Evolutionary conservation across 92 coral and sea anemone species (phyloP).

Genomic region (Parazoanthus darwini): DNA sequence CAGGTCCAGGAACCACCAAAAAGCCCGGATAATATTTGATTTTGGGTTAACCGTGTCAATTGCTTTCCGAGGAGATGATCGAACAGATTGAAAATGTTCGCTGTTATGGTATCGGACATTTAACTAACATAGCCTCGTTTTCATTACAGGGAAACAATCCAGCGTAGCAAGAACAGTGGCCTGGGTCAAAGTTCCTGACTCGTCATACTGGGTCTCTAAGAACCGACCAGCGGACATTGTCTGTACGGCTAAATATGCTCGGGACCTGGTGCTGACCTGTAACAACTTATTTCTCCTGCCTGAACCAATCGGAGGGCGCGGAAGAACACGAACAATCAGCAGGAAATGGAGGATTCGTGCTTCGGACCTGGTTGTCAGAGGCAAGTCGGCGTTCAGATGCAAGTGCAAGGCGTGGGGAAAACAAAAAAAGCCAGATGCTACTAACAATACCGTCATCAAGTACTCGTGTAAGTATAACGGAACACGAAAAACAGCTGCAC

Average conservation of each 20-base stretch:
- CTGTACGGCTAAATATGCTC: constrained; percentile 26
- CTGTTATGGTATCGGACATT: too few relatives aligned
- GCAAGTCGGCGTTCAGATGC: background rate
- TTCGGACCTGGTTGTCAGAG: background rate
- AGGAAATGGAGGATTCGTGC: constrained; percentile 17
- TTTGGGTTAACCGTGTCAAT: background rate
- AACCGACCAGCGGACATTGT: background rate
- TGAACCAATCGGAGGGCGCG: background rate
- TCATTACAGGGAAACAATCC: background rate
- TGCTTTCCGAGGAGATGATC: too few relatives aligned
- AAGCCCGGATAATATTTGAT: too few relatives aligned
- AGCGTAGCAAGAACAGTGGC: background rate
- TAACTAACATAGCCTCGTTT: too few relatives aligned
- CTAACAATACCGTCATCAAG: background rate
- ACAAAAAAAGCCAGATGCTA: background rate
- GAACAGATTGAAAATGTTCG: too few relatives aligned
- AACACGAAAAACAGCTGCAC: background rate
- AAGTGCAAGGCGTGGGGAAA: constrained; percentile 30
- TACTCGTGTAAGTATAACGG: constrained; percentile 16
- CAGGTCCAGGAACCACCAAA: too few relatives aligned
- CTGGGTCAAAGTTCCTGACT: constrained; percentile 10
- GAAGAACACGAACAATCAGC: constrained; percentile 2
- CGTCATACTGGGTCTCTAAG: constrained; percentile 3
- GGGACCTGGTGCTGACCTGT: background rate
- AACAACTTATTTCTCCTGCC: background rate